These are phyloP conservation scores for Bothrops jararaca DNA, from an alignment of 2,113 vertebrate species.

Conservation along the genomic window DNA sequence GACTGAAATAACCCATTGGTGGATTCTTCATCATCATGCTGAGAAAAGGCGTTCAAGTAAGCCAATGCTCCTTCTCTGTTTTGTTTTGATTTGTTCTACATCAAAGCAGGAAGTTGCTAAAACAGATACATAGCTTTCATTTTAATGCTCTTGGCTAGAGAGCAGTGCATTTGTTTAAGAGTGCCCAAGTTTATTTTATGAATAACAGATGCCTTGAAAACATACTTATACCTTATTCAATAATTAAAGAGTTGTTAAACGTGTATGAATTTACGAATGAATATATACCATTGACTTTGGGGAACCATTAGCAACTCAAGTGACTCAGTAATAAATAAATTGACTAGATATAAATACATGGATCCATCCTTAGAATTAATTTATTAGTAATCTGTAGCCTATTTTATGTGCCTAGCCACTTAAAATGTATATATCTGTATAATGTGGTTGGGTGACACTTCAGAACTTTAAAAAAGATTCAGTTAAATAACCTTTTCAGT, in stretches of 20 bases:
- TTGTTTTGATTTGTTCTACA: not conserved
- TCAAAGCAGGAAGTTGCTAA: not conserved
- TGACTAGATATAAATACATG: not conserved
- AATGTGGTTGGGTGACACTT: not conserved
- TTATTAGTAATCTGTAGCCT: not conserved
- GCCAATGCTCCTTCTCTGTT: too few species aligned
- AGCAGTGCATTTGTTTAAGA: not conserved
- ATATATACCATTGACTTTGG: not conserved
- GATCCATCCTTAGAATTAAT: not conserved
- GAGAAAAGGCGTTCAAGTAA: too few species aligned
- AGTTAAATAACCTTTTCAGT: not conserved
- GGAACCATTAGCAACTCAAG: not conserved
- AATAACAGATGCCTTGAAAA: not conserved
- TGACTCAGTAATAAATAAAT: not conserved
- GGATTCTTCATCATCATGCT: too few species aligned
- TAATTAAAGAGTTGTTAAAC: not conserved
- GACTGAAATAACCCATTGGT: too few species aligned
- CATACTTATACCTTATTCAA: not conserved
- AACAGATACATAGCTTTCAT: not conserved
- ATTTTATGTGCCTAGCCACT: not conserved
- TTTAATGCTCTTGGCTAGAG: not conserved
- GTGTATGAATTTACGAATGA: not conserved
- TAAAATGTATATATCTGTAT: not conserved
- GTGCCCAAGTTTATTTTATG: not conserved
- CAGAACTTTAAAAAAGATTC: not conserved